Percentiles rank a stretch among this genome's conserved stretches.
Conservation (phyloP, 2,797 vertebrate species). For the Toxotes lorentzi region DNA sequence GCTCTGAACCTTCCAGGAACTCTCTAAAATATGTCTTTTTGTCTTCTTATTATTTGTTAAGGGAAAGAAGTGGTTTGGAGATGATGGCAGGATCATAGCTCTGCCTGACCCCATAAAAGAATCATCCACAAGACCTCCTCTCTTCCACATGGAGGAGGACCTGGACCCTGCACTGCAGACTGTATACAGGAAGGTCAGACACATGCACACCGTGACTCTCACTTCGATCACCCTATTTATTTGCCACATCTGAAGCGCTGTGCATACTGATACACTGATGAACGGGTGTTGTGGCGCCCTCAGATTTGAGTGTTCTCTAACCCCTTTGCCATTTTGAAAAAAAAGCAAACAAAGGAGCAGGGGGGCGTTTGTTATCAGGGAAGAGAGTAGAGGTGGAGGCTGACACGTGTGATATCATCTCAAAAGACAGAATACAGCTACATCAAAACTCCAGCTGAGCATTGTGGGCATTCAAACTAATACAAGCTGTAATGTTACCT, state of each 20-base stretch:
- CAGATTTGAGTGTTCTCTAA: neutral
- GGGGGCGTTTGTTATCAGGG: slow-evolving; percentile 1
- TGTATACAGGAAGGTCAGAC: slow-evolving; percentile 89
- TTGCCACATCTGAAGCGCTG: slow-evolving; percentile 4
- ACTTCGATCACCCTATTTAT: neutral
- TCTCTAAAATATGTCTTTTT: neutral
- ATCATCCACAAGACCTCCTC: slow-evolving; percentile 88
- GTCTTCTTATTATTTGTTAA: slow-evolving; percentile 7
- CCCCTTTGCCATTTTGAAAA: slow-evolving; percentile 13
- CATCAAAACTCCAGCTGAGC: slow-evolving; percentile 12
- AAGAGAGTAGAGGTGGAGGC: slow-evolving; percentile 28
- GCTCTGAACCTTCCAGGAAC: neutral
- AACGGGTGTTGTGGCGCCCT: neutral
- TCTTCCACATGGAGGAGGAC: slow-evolving; percentile 85
- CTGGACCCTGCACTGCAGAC: slow-evolving; percentile 88
- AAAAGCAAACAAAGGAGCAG: slow-evolving; percentile 20
- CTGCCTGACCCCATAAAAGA: slow-evolving; percentile 93
- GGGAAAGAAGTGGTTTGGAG: slow-evolving; percentile 95
- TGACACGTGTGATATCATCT: slow-evolving; percentile 22
- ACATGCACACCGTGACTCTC: neutral
- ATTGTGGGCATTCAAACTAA: neutral
- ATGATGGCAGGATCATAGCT: slow-evolving; percentile 93
- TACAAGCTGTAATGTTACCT: neutral
- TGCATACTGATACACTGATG: neutral
- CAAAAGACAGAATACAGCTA: slow-evolving; percentile 2